phyloP scores from a whole-genome alignment of 2,888 invertebrate genomes.

The Pollenia labialis region DNA sequence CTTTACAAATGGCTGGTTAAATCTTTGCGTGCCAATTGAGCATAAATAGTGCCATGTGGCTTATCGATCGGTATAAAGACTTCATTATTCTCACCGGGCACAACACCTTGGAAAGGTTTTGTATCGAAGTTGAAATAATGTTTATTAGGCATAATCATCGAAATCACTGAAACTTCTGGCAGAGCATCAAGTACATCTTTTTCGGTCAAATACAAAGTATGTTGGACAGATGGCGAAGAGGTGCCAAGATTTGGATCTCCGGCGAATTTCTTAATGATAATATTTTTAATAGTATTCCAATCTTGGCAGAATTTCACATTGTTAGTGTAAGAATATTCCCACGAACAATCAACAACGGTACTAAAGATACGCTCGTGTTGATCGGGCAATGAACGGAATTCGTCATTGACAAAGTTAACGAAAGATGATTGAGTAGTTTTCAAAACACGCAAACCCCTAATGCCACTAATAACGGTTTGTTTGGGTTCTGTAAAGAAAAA shows the following conservation, averaged over 20 bases:
- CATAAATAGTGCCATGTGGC: slow-evolving; percentile 91
- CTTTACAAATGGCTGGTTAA: slow-evolving; percentile 79
- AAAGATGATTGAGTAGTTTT: slow-evolving; percentile 93
- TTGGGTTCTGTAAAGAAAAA: slow-evolving; percentile 82
- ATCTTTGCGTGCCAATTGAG: slow-evolving; percentile 87
- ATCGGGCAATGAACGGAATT: slow-evolving; percentile 90
- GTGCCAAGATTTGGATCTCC: slow-evolving; percentile 89
- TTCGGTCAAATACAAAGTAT: slow-evolving; percentile 90
- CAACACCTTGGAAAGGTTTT: slow-evolving; percentile 88
- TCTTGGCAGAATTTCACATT: slow-evolving; percentile 89
- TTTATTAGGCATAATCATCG: slow-evolving; percentile 92
- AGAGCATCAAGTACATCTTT: slow-evolving; percentile 88
- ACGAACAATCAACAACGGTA: slow-evolving; percentile 90
- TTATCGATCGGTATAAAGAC: slow-evolving; percentile 92
- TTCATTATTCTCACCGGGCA: slow-evolving; percentile 87
- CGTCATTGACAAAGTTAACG: slow-evolving; percentile 91
- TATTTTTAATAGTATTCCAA: slow-evolving; percentile 89
- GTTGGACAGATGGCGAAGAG: slow-evolving; percentile 91
- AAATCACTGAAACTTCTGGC: slow-evolving; percentile 88
- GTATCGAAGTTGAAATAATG: slow-evolving; percentile 91
- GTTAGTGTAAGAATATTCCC: slow-evolving; percentile 88
- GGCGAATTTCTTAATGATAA: slow-evolving; percentile 90
- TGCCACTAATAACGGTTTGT: slow-evolving; percentile 88
- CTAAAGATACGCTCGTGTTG: slow-evolving; percentile 90
- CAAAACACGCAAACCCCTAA: slow-evolving; percentile 89